Percentiles rank a stretch among this genome's conserved stretches.
Conservation (phyloP, 2,797 vertebrate species). For the Alauda arvensis region DNA sequence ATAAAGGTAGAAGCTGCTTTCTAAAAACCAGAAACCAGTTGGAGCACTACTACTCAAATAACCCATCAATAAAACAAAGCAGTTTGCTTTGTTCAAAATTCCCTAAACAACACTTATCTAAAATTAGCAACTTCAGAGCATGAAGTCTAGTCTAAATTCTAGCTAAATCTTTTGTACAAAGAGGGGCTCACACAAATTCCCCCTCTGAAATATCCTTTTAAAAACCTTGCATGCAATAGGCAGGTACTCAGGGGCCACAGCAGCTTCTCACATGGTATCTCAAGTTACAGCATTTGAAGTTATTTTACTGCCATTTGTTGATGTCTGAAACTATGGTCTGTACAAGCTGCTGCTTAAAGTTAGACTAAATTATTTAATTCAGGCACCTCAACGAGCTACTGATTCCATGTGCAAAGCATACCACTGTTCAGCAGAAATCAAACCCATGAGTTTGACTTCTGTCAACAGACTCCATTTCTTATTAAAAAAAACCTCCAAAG, state of each 20-base stretch:
- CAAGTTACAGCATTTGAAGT: background rate
- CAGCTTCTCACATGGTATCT: background rate
- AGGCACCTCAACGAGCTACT: background rate
- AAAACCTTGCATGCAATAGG: background rate
- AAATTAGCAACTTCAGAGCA: background rate
- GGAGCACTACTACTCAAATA: background rate
- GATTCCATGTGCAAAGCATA: background rate
- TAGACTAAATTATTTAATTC: background rate
- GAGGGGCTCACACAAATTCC: background rate
- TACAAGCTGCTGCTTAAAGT: background rate
- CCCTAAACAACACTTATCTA: background rate
- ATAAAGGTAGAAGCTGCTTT: background rate
- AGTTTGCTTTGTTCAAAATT: background rate
- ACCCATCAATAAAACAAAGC: background rate
- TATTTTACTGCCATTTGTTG: background rate
- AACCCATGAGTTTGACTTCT: background rate
- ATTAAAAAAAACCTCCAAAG: background rate
- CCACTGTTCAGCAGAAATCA: background rate
- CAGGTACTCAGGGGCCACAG: background rate
- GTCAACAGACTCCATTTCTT: background rate
- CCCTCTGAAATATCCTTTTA: background rate
- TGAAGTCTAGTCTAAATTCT: background rate
- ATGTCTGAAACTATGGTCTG: rapidly evolving
- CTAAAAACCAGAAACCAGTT: background rate
- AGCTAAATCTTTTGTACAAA: background rate